Base-by-base conservation (phyloP, 30 jellyfish, hydroid and myxozoan genomes). In the Aurelia coerulea region DNA sequence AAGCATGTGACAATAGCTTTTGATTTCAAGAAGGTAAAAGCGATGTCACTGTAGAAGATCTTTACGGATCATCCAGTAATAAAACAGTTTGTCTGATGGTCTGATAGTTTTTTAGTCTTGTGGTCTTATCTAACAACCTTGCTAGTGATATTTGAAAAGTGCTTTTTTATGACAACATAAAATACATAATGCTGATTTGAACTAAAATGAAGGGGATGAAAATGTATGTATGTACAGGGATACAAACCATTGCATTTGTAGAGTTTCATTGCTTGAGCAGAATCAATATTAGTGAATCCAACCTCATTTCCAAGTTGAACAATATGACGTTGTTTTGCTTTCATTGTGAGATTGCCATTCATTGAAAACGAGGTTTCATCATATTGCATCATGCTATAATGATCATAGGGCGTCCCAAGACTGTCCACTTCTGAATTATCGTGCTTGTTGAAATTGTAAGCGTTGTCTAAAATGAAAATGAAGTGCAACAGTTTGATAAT, bases 251-350 rank as follows among this genome's bases (percentile, higher is more conserved):
- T 73, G 90, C 98, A 92, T 68, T 70, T 34, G 72, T 92, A 92
- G 10, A 92, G 86, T 81, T 62, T 51, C 92, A 71, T 81, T 18
- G 95, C 98, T 70, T 88, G 98, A 33, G 33, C 23, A 1, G 91
- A 81, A 75, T 92, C 98, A 34, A 76, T 79, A 19, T 64, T 68
- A 9, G 97, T 77, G 41, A 92, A 88, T 42, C 98, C 98, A 74
- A 87, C 96, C 86, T 91, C 88, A 50, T 92, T 97, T 86, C 98
- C 98, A 76, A 88, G 98, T 68, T 94, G 98, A 42, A 88, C 84
- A 31, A 89, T 80, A 32, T 41, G 68, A 18, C 89, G 88, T n/a
- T 76, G 49, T 83, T 71, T 76, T 37, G 98, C 94, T 35, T 29
- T 81, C 86, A 94, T 73, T 46, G 98, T 94, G 19, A 84, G 75